These are phyloP conservation scores for Loriculus beryllinus DNA, from an alignment of 2,797 vertebrate genomes.

Conservation along the genomic window DNA sequence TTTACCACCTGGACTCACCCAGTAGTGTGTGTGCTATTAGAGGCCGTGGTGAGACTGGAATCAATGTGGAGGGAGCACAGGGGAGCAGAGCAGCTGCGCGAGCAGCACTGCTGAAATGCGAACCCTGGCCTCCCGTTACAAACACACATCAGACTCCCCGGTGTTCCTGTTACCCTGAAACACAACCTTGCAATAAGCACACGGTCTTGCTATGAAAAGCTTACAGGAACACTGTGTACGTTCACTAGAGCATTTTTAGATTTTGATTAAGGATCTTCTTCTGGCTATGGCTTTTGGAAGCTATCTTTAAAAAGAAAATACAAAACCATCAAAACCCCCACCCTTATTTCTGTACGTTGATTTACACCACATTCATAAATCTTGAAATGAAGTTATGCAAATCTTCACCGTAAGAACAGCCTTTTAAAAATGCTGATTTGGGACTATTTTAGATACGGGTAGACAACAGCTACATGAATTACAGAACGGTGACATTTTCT, in stretches of 20 bases:
- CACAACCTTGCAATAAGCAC: not conserved
- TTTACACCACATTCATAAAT: not conserved
- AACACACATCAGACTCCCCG: not conserved
- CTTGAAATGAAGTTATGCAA: not conserved
- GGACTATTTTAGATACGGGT: not conserved
- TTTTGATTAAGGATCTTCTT: not conserved
- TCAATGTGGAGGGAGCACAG: not conserved
- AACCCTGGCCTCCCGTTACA: not conserved
- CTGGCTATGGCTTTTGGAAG: not conserved
- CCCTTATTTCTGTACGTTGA: not conserved
- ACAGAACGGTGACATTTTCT: not conserved
- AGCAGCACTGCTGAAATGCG: not conserved
- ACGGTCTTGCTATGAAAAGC: not conserved
- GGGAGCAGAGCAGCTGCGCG: not conserved
- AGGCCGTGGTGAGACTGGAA: not conserved
- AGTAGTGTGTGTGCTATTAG: not conserved
- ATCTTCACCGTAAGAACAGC: not conserved
- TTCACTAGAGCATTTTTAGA: not conserved
- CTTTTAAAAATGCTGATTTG: not conserved
- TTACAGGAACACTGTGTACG: not conserved
- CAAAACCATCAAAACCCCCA: not conserved
- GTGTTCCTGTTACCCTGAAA: not conserved
- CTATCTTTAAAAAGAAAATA: not conserved
- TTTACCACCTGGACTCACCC: not conserved
- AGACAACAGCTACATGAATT: not conserved